Evolutionary conservation across 2,113 vertebrate genomes (phyloP).

Genomic region (Chauna torquata): DNA sequence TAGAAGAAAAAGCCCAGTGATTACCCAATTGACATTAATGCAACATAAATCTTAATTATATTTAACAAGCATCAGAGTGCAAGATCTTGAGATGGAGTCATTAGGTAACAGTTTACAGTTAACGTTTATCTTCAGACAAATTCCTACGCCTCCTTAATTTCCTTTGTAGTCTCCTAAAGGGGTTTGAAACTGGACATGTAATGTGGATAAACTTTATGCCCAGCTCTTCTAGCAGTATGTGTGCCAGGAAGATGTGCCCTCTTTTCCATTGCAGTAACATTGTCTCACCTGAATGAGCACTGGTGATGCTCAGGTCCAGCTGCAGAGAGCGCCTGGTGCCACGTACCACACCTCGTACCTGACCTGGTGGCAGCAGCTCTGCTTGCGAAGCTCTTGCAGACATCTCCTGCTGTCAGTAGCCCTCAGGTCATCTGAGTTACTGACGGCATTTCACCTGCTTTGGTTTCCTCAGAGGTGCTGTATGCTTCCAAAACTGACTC

Average conservation of each 20-base stretch:
- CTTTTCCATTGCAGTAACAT: neutral
- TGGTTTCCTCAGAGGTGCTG: neutral
- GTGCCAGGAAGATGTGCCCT: neutral
- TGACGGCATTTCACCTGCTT: neutral
- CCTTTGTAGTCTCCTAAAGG: neutral
- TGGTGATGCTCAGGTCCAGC: neutral
- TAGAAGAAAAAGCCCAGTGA: neutral
- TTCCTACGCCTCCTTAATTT: neutral
- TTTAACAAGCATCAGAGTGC: slow-evolving; percentile 19
- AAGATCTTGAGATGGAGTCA: neutral
- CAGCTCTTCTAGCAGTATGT: neutral
- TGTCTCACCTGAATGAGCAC: neutral
- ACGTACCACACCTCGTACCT: too few species aligned
- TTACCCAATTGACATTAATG: slow-evolving; percentile 41
- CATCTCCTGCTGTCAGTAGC: neutral
- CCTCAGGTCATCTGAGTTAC: too few species aligned
- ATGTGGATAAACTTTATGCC: neutral
- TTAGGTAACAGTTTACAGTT: slow-evolving; percentile 18
- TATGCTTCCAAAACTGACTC: neutral
- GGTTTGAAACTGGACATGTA: neutral
- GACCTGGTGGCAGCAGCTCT: neutral
- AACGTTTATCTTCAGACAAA: slow-evolving; percentile 16
- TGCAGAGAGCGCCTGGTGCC: neutral
- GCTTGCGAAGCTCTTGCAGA: too few species aligned
- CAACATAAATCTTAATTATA: slow-evolving; percentile 62